Conservation (phyloP, 2,113 vertebrate species). For the Thymallus thymallus region DNA sequence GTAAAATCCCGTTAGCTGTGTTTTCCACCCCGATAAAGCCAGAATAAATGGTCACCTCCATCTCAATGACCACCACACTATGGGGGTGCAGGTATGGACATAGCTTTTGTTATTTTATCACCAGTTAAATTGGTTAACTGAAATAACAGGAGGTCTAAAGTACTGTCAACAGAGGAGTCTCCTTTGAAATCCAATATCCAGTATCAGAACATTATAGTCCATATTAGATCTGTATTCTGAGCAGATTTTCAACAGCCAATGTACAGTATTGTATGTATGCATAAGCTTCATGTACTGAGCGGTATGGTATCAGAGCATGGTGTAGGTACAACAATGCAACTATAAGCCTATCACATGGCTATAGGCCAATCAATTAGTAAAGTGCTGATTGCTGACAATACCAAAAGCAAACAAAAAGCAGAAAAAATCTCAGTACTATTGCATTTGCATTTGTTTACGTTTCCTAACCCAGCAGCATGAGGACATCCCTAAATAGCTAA, state of each 20-base stretch:
- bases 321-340: background rate
- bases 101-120: background rate
- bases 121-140: too few species aligned
- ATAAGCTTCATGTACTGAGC: too few species aligned
- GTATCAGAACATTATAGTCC: too few species aligned
- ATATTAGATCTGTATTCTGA: too few species aligned
- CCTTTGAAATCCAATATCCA: too few species aligned
- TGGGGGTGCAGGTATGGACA: constrained; percentile 20
- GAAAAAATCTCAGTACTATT: background rate
- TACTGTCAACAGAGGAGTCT: too few species aligned
- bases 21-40: constrained; percentile 51
- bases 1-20: constrained; percentile 70
- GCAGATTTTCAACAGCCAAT: too few species aligned
- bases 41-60: constrained; percentile 60
- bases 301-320: too few species aligned
- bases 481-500: constrained; percentile 72
- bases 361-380: background rate
- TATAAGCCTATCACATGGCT: background rate
- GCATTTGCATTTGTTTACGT: background rate
- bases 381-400: background rate
- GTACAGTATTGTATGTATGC: too few species aligned
- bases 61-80: constrained; percentile 32
- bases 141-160: too few species aligned
- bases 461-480: constrained; percentile 43
- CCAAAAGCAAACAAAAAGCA: background rate